Base-by-base conservation (phyloP, 1,140 invertebrate genomes). In the Papilio polyxenes region DNA sequence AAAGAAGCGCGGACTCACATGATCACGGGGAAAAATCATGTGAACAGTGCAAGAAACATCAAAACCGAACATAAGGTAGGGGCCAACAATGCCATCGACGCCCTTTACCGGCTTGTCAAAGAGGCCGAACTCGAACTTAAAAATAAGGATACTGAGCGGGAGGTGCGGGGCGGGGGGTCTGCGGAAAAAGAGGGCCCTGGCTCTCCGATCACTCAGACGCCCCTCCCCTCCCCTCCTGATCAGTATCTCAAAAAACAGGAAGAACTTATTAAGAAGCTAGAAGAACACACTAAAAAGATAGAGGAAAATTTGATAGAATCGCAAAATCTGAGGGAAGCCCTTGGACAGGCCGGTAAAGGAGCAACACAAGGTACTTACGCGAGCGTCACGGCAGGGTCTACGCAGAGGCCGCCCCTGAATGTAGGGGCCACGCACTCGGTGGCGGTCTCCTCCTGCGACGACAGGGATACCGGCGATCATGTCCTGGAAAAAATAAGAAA, bases 401-500 rank as follows among this genome's bases (percentile, higher is more conserved):
- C 44, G 9, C 3, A 3, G n/a, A 23, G 48, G 11, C 11, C 48
- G 48, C 48, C n/a, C n/a, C 13, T 9, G 49, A 15, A 20, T 49
- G 11, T 15, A 40, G 48, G 13, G 74, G 74, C 74, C 40, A 75
- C 74, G 17, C 78, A 62, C 81, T 82, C 77, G 10, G 48, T 37
- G 49, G 56, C 31, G 72, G 9, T 78, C 48, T 51, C 76, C 3
- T 78, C 76, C 0, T 37, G 49, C 8, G 51, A 40, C 20, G 56
- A 80, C 0, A 59, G 11, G 0, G 78, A 80, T 5, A 80, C 78
- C 13, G 56, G 56, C 1, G 78, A 80, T 5, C 78, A 80, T 10
- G 59, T 80, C 13, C 40, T 80, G 20, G 53, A 80, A 40, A 59
- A 80, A 20, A 80, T 80, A 20, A 80, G 78, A 44, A 62, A 65